Conservation (phyloP, 2,888 invertebrate species). For the Agrochola circellaris region DNA sequence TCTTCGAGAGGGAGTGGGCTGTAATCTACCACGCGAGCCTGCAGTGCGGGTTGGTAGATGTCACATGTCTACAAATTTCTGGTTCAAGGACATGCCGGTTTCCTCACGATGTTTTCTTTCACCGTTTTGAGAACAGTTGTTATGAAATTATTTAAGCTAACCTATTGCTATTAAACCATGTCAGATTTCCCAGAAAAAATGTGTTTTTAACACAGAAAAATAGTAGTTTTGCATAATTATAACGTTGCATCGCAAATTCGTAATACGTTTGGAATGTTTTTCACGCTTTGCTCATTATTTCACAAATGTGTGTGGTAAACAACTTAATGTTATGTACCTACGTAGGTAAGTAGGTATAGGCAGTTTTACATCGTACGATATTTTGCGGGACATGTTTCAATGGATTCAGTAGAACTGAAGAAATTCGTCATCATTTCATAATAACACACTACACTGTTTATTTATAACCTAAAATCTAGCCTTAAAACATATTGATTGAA, state of each 20-base stretch:
- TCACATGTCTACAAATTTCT: too few species aligned
- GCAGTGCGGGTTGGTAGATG: too few species aligned
- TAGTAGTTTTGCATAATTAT: not conserved
- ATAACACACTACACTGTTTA: not conserved
- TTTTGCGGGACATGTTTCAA: not conserved
- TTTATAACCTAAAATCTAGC: not conserved
- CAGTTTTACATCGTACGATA: conserved; percentile 26
- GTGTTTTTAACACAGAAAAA: conserved; percentile 20
- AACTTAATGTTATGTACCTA: conserved; percentile 4
- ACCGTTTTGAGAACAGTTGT: too few species aligned
- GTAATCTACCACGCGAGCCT: too few species aligned
- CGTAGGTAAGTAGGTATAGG: not conserved
- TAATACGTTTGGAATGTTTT: conserved; percentile 3
- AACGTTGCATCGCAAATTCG: conserved; percentile 11
- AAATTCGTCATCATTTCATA: conserved; percentile 20
- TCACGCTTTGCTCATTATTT: not conserved
- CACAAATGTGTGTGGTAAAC: conserved; percentile 21
- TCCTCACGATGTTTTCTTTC: too few species aligned
- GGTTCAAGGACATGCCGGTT: too few species aligned
- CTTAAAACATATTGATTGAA: not conserved
- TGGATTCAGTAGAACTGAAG: not conserved
- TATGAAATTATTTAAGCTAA: too few species aligned
- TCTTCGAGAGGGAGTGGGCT: too few species aligned
- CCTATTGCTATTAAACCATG: not conserved
- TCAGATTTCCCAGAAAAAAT: conserved; percentile 8